phyloP scores from a whole-genome alignment of 2,797 vertebrate genomes.

The Malurus splendens region DNA sequence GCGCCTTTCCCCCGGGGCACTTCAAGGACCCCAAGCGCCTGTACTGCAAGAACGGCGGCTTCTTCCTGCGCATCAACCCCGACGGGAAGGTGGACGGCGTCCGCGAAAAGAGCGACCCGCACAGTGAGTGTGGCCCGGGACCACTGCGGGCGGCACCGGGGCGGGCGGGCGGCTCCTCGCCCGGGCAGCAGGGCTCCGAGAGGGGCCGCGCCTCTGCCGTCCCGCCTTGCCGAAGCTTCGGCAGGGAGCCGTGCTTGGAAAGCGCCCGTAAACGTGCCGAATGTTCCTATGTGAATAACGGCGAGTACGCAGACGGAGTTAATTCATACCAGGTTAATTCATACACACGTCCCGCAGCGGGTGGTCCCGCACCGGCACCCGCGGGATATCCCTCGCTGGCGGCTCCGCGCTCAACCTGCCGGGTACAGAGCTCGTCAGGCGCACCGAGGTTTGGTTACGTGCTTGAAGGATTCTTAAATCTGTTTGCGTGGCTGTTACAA shows the following conservation, averaged over 20 bases:
- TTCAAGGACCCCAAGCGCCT: constrained; percentile 93
- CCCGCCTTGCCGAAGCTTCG: background rate
- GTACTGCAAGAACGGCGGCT: constrained; percentile 96
- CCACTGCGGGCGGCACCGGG: background rate
- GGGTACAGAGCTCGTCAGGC: background rate
- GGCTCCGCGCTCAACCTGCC: background rate
- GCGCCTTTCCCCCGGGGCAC: constrained; percentile 82
- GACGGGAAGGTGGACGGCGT: constrained; percentile 91
- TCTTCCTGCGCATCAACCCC: constrained; percentile 90
- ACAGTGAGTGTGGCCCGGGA: constrained; percentile 79
- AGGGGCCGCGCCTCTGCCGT: background rate
- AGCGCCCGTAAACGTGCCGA: background rate
- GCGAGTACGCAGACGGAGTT: accelerated
- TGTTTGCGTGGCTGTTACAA: background rate
- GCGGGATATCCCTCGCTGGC: background rate
- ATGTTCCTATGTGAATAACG: accelerated
- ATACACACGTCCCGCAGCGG: background rate
- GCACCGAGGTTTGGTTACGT: accelerated
- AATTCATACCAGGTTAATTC: background rate
- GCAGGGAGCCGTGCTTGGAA: background rate
- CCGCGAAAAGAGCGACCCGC: constrained; percentile 90
- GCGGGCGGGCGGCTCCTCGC: background rate
- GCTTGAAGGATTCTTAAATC: background rate
- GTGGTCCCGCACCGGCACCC: background rate
- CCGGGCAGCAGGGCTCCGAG: background rate